These are phyloP conservation scores for Uloborus diversus DNA, from an alignment of 1,140 invertebrate species.

Conservation along the genomic window DNA sequence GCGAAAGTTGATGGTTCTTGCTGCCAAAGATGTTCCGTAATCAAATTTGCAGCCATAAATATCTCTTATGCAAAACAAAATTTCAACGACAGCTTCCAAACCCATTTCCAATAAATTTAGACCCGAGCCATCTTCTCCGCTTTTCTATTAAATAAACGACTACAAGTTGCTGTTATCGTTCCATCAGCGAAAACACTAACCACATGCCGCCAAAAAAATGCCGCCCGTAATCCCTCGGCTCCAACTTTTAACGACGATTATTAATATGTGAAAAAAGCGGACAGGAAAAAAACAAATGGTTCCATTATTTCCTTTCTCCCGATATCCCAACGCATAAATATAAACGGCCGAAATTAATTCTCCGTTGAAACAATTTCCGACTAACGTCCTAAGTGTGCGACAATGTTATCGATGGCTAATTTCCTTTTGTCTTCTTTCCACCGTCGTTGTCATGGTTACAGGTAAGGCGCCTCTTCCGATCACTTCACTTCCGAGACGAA, in stretches of 20 bases:
- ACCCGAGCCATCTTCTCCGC: not conserved
- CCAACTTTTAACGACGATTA: constrained; percentile 17
- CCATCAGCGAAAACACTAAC: not conserved
- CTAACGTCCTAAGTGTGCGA: constrained; percentile 18
- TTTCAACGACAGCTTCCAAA: too few relatives aligned
- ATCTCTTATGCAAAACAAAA: too few relatives aligned
- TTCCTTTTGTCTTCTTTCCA: constrained; percentile 34
- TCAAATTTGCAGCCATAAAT: too few relatives aligned
- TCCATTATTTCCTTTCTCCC: not conserved
- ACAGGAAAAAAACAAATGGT: not conserved
- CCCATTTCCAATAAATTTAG: too few relatives aligned
- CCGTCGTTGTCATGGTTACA: constrained; percentile 17
- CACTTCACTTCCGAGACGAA: not conserved
- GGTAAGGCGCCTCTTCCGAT: constrained; percentile 11
- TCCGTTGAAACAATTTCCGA: constrained; percentile 48
- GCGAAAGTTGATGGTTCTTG: too few relatives aligned
- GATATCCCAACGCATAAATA: constrained; percentile 11
- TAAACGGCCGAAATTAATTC: constrained; percentile 41
- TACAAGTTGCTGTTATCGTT: constrained; percentile 18
- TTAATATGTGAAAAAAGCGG: not conserved
- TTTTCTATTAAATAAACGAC: constrained; percentile 3
- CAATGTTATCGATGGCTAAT: constrained; percentile 46
- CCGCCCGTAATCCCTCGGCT: not conserved
- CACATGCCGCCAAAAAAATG: not conserved
- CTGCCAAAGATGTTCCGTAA: too few relatives aligned